Evolutionary conservation across 1,140 invertebrate genomes (phyloP), one percentile per base, ranked within the genome.

Genomic region (Lordiphosa mommai): DNA sequence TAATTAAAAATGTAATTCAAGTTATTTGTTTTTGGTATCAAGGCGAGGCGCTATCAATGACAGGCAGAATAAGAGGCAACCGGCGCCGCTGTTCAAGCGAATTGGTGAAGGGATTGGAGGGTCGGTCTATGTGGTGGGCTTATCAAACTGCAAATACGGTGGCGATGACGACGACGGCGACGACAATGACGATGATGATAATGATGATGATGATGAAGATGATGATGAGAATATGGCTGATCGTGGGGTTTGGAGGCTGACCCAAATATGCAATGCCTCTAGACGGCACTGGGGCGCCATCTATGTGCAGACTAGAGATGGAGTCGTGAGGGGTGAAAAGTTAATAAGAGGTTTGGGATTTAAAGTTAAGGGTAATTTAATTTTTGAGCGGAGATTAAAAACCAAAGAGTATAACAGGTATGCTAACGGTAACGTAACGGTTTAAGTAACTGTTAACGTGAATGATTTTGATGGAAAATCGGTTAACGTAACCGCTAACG

Each of bases 11-110:
- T 52, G 33, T 36, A 60, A 52, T 53, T 20, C 43, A 30, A 56
- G 50, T 36, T 77, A 79, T 79, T 77, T 77, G 72, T 37, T 57
- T 57, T 60, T 79, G 61, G 72, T 43, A 61, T 66, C 56, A 76
- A 68, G 57, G 44, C 55, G 49, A 37, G 30, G 16, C 34, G 40
- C 57, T 76, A 77, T 77, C 67, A 67, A 70, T 60, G 59, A 41
- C 48, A 63, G 37, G 38, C 20, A 38, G 2, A 6, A 47, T 34
- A 7, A 37, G 17, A 43, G 14, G 17, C n/a, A 43, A 30, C 14
- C 10, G 12, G 27, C 12, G 20, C 27, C n/a, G 36, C 27, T 27
- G 51, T 12, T 1, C n/a, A 10, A 13, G 13, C n/a, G 27, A 36
- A 17, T 5, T 20, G 38, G n/a, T 6, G n/a, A 8, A 16, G 30